Evolutionary conservation across 2,113 vertebrate species (phyloP), one percentile per base, ranked within the genome.

Genomic region (Leptobrachium leishanense): DNA sequence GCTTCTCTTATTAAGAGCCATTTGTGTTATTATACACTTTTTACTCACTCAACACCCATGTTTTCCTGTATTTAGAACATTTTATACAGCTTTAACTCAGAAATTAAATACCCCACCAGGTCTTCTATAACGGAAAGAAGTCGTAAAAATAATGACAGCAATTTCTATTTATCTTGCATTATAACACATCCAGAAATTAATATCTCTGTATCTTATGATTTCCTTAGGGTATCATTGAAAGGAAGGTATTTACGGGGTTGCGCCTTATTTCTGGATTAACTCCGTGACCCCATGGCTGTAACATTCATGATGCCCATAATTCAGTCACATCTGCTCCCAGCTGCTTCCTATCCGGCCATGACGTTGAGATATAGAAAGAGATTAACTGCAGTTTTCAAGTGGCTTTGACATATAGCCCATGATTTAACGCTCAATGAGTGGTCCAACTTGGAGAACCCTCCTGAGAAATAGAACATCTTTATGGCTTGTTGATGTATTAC

Each of bases 361-460:
- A 80, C 68, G 77, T 73, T 43, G 53, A 59, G 63, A 43, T 74
- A 74, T 80, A 43, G 71, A 68, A 68, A 62, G 20, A 74, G 72
- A 80, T 74, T 67, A 74, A 80, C 62, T 79, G 46, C 77, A 79
- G 69, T 44, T 68, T 43, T 65, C 44, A 79, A 50, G 72, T 46
- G 43, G 15, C 66, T 57, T 81, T 72, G 62, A 82, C 78, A 79
- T 74, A 85, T 69, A 87, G 82, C 82, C 84, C 10, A 55, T 83
- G 87, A 88, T 85, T 83, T 79, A 82, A 83, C 83, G 76, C 4
- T 41, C 84, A 86, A 89, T 86, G 84, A 80, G 82, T 79, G 87
- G 87, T 84, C 84, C 86, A 87, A 82, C 84, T 79, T 84, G 72
- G 81, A 86, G 42, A 72, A 77, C 87, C 88, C 82, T 85, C 83